Conservation (phyloP, 2,797 vertebrate genomes). For the Menidia menidia region DNA sequence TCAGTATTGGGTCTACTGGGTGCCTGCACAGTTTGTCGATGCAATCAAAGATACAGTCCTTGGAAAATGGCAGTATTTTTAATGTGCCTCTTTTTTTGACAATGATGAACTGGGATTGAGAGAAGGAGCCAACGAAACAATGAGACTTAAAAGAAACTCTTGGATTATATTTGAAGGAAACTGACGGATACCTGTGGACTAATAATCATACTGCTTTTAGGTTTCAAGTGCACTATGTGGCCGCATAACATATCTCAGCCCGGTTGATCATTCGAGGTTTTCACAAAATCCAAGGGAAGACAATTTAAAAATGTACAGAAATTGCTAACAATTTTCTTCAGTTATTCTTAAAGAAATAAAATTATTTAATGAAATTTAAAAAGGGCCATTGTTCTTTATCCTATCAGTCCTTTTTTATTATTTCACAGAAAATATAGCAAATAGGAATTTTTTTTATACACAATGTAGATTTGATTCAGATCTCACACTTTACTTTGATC, state of each 20-base stretch:
- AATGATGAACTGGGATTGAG: constrained; percentile 89
- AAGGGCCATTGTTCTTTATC: neutral
- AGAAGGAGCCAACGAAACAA: constrained; percentile 75
- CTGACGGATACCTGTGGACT: constrained; percentile 82
- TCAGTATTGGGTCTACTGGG: constrained; percentile 99
- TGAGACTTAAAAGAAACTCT: constrained; percentile 73
- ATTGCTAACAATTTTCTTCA: constrained; percentile 87
- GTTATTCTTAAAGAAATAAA: constrained; percentile 89
- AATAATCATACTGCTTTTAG: constrained; percentile 78
- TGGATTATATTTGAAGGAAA: constrained; percentile 76
- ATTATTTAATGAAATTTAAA: constrained; percentile 86
- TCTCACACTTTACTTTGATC: neutral
- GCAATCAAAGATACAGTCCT: constrained; percentile 99
- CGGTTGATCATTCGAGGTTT: constrained; percentile 80
- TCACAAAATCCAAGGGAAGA: constrained; percentile 81
- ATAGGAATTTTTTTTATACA: neutral
- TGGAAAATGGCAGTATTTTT: constrained; percentile 99
- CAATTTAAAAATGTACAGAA: constrained; percentile 86
- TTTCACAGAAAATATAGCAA: too few species aligned
- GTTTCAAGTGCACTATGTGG: constrained; percentile 84
- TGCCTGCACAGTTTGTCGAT: constrained; percentile 98
- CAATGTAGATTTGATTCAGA: constrained; percentile 7
- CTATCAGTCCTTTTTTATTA: too few species aligned
- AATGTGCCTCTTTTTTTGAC: constrained; percentile 98
- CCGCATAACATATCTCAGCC: constrained; percentile 82